Evolutionary conservation across 2,888 invertebrate genomes (phyloP).

Genomic region (Agrochola macilenta): DNA sequence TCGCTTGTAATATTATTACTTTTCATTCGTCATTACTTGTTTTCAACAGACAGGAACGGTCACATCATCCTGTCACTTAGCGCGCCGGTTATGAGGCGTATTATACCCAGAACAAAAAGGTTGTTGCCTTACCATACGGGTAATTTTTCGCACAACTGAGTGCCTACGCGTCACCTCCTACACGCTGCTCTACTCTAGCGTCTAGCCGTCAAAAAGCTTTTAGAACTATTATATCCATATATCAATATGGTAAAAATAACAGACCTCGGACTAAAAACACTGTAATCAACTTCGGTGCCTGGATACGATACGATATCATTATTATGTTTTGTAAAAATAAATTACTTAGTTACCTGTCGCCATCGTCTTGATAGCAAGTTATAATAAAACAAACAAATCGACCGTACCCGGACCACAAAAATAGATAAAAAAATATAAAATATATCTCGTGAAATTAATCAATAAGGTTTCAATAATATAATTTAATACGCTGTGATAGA

Average conservation of each 20-base stretch:
- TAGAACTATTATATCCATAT: constrained; percentile 43
- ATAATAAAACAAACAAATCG: constrained; percentile 13
- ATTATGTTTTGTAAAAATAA: constrained; percentile 1
- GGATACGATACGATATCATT: constrained; percentile 3
- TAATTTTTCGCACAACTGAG: constrained; percentile 69
- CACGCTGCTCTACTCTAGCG: constrained; percentile 45
- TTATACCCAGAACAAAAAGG: constrained; percentile 55
- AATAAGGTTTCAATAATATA: constrained; percentile 27
- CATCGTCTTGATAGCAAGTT: not conserved
- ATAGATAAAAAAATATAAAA: too few relatives aligned
- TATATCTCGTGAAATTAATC: constrained; percentile 19
- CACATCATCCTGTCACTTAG: constrained; percentile 63
- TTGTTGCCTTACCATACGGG: constrained; percentile 45
- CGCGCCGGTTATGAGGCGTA: constrained; percentile 48
- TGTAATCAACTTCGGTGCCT: constrained; percentile 17
- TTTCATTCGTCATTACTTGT: constrained; percentile 48
- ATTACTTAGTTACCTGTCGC: constrained; percentile 18
- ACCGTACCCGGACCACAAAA: not conserved
- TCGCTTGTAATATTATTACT: constrained; percentile 32
- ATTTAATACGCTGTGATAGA: constrained; percentile 42
- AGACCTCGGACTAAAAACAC: constrained; percentile 24
- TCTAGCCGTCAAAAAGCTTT: constrained; percentile 58
- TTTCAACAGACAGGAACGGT: constrained; percentile 57
- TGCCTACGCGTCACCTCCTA: constrained; percentile 54
- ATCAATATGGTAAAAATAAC: constrained; percentile 52